Percentiles rank a stretch among this genome's conserved stretches.
Evolutionary conservation across 1,140 invertebrate species (phyloP).

Genomic region (Helicorthomorpha holstii): DNA sequence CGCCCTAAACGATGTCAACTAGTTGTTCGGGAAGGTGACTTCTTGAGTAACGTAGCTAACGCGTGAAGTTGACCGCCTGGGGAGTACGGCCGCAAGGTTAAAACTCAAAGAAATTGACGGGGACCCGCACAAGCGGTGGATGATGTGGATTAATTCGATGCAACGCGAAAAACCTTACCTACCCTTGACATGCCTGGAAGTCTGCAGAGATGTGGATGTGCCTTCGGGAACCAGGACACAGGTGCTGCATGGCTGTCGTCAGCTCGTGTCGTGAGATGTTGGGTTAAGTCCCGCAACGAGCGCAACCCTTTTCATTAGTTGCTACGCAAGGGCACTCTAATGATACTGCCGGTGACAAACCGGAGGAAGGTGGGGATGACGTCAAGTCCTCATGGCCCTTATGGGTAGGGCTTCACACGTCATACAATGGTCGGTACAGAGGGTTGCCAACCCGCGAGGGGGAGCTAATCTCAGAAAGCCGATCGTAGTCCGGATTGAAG

Average conservation of each 20-base stretch:
- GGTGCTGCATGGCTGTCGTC: constrained; percentile 82
- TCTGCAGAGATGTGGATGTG: constrained; percentile 72
- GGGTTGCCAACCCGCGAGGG: too few relatives aligned
- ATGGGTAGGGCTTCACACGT: constrained; percentile 30
- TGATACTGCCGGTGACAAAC: constrained; percentile 39
- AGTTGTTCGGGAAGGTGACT: too few relatives aligned
- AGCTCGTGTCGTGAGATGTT: constrained; percentile 78
- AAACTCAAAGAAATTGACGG: constrained; percentile 79
- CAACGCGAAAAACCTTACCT: constrained; percentile 70
- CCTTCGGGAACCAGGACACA: constrained; percentile 81
- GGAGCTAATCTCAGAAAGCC: too few relatives aligned
- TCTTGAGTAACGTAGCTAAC: too few relatives aligned
- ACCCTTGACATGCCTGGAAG: constrained; percentile 47
- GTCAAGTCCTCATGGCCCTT: constrained; percentile 56
- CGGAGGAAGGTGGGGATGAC: constrained; percentile 60
- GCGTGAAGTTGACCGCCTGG: constrained; percentile 69
- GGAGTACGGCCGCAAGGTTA: constrained; percentile 81
- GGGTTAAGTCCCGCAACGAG: constrained; percentile 78
- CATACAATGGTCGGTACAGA: too few relatives aligned
- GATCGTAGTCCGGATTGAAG: too few relatives aligned
- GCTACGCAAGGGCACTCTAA: constrained; percentile 44
- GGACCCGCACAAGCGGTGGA: constrained; percentile 60
- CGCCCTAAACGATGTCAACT: too few relatives aligned
- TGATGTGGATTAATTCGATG: constrained; percentile 85
- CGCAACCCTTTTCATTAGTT: constrained; percentile 53